Conservation (phyloP, 2,113 vertebrate species). For the Prietella phreatophila region DNA sequence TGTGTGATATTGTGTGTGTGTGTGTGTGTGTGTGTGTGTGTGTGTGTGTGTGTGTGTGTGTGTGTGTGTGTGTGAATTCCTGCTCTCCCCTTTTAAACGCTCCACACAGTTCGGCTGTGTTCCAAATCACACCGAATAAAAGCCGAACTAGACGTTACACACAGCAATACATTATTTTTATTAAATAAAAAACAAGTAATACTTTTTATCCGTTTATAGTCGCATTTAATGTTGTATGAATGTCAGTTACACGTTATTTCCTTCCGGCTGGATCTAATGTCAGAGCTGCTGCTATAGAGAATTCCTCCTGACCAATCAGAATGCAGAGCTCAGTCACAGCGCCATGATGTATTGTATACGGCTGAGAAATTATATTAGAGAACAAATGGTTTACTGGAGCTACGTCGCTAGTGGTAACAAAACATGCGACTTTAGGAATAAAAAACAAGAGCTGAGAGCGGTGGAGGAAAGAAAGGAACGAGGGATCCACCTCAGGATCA, state of each 20-base stretch:
- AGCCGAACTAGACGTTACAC: not conserved
- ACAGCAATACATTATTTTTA: not conserved
- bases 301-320: not conserved
- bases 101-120: not conserved
- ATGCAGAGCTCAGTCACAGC: not conserved
- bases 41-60: too few species aligned
- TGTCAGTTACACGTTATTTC: not conserved
- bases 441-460: too few species aligned
- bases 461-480: not conserved
- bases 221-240: not conserved
- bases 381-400: too few species aligned
- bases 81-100: not conserved
- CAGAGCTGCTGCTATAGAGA: not conserved
- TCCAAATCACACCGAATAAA: not conserved
- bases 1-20: too few species aligned
- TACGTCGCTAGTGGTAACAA: too few species aligned
- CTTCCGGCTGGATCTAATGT: not conserved
- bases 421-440: too few species aligned
- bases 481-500: not conserved
- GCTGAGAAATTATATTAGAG: not conserved
- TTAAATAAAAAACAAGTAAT: not conserved
- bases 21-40: too few species aligned
- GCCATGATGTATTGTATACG: not conserved
- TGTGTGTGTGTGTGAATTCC: constrained; percentile 30
- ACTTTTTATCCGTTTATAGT: not conserved